Evolutionary conservation across 2,797 vertebrate genomes (phyloP).

Genomic region (Artibeus jamaicensis): DNA sequence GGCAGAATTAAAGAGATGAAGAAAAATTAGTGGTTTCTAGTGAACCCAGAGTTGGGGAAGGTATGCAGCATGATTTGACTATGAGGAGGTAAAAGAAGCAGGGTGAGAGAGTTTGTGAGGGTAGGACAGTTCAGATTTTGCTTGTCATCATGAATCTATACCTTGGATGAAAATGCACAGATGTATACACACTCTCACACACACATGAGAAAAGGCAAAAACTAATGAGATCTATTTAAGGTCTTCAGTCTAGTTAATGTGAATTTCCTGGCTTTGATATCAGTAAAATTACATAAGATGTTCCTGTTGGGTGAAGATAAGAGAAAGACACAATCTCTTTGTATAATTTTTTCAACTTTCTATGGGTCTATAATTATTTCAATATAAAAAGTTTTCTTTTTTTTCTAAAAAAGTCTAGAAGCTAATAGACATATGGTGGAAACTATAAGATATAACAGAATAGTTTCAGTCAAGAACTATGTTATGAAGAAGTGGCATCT

Average conservation of each 20-base stretch:
- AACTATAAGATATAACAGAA: background rate
- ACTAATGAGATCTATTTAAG: background rate
- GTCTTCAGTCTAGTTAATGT: background rate
- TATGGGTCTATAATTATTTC: background rate
- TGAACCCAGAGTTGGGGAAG: too few species aligned
- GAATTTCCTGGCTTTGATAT: background rate
- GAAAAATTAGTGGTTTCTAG: background rate
- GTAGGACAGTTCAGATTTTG: background rate
- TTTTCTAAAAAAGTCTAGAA: background rate
- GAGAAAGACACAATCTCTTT: background rate
- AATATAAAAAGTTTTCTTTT: background rate
- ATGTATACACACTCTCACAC: background rate
- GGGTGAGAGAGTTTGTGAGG: background rate
- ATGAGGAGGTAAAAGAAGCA: background rate
- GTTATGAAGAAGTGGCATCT: background rate
- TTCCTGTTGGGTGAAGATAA: too few species aligned
- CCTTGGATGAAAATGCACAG: background rate
- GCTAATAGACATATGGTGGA: background rate
- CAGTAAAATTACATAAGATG: background rate
- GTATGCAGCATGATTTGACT: background rate
- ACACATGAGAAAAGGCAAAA: background rate
- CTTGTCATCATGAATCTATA: background rate
- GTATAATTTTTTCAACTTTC: background rate
- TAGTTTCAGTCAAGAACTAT: background rate
- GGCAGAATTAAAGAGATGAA: background rate